Conservation (phyloP, 2,113 vertebrate genomes). For the Spea bombifrons region DNA sequence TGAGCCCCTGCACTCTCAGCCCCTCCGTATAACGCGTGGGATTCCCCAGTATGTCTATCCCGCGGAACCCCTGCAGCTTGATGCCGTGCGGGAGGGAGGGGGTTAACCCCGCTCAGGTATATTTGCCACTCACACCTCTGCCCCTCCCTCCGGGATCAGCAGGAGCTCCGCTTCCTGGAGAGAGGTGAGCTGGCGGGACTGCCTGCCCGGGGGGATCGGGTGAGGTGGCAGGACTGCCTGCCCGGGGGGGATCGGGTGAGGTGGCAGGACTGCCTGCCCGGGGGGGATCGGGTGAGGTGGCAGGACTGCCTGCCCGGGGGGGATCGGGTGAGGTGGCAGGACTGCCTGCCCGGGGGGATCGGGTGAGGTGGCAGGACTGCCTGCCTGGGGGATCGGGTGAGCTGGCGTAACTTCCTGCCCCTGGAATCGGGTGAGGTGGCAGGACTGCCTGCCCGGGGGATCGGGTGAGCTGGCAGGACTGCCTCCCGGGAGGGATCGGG, state of each 20-base stretch:
- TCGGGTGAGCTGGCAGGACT: too few relatives aligned
- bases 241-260: background rate
- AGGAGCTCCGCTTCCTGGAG: background rate
- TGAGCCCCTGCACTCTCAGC: background rate
- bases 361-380: too few relatives aligned
- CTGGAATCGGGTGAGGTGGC: too few relatives aligned
- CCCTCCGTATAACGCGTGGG: background rate
- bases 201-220: background rate
- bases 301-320: background rate
- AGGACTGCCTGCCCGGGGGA: too few relatives aligned
- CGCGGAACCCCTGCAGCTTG: background rate
- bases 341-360: background rate
- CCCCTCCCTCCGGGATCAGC: background rate
- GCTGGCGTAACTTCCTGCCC: too few relatives aligned
- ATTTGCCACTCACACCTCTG: background rate
- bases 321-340: background rate
- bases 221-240: too few relatives aligned
- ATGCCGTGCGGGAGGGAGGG: background rate
- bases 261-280: too few relatives aligned
- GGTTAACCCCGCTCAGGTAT: conserved; percentile 29
- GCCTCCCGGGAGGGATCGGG: too few relatives aligned
- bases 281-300: conserved; percentile 2
- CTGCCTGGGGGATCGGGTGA: too few relatives aligned
- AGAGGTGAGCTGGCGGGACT: conserved; percentile 24
- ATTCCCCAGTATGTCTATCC: background rate